Base-by-base conservation (phyloP, 2,797 vertebrate species). In the Poecilia velifera region DNA sequence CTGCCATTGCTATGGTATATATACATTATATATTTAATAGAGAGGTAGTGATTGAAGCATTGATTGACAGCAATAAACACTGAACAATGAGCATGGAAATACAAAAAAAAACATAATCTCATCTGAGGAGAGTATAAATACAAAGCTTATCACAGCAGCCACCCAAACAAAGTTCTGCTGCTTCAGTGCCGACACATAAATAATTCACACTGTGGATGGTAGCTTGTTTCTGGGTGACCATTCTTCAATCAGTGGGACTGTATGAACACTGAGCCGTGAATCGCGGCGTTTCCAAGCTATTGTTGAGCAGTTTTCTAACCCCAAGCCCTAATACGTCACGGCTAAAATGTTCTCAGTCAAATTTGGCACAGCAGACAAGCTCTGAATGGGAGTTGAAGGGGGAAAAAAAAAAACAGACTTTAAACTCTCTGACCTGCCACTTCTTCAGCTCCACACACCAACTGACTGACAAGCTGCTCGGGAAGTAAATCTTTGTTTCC, bases 41-140 rank as follows among this genome's bases (percentile, higher is more conserved):
- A 94, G 94, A 95, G 94, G 94, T 95, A 95, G 94, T 93, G 93
- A 94, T 93, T 92, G 87, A 93, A 92, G 88, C 90, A 89, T 88
- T 89, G 89, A 91, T 91, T 84, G 86, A 91, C 78, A 87, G 82
- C 76, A 83, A 91, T 84, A 88, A 88, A 92, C 87, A 91, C 84
- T 86, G 78, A 87, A 90, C 84, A 87, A 86, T 82, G 75, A 78
- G 84, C 73, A 83, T 4, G 22, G 76, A 75, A 72, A 90, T 86
- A 31, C 31, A 84, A 74, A 83, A 51, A 20, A 49, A 76, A 53
- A 76, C n/a, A 74, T 53, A 64, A 88, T 84, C 76, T 91, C 57
- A 90, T 85, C n/a, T 82, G 59, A 82, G 78, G 75, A 89, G 73
- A 85, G 76, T 80, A 89, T 90, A 91, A 91, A 92, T 90, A 93